Percentiles rank a stretch among this genome's conserved stretches.
phyloP scores from a whole-genome alignment of 2,113 vertebrate genomes.

The Microcebus jonahi region DNA sequence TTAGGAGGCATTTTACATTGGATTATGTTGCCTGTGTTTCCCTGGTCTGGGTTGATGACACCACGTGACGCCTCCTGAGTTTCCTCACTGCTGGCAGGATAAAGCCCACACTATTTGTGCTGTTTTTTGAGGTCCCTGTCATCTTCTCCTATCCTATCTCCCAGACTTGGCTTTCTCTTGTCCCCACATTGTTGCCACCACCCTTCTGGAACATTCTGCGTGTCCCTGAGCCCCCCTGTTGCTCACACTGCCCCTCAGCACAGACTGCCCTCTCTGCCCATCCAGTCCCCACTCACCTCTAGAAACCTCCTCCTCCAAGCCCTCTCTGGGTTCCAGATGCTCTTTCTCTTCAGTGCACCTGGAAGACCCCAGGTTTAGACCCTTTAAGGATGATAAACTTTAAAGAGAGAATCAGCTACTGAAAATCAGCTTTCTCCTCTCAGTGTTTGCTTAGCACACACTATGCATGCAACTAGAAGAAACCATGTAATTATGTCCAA shows the following conservation, averaged over 20 bases:
- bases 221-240: no score
- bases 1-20: not conserved
- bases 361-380: not conserved
- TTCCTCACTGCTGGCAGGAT: not conserved
- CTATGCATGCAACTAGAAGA: not conserved
- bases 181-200: not conserved
- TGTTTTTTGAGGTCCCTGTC: not conserved
- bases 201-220: not conserved
- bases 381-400: not conserved
- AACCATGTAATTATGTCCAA: not conserved
- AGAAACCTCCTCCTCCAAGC: not conserved
- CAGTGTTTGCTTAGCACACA: not conserved
- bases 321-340: fast-evolving
- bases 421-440: not conserved
- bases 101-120: fast-evolving
- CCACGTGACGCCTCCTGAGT: not conserved
- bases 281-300: not conserved
- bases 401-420: not conserved
- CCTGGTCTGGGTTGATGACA: not conserved
- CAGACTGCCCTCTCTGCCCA: not conserved
- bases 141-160: not conserved
- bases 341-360: not conserved
- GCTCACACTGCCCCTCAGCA: not conserved
- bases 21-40: not conserved
- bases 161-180: not conserved